Base-by-base conservation (phyloP, 2,797 vertebrate species). In the Geotria australis region DNA sequence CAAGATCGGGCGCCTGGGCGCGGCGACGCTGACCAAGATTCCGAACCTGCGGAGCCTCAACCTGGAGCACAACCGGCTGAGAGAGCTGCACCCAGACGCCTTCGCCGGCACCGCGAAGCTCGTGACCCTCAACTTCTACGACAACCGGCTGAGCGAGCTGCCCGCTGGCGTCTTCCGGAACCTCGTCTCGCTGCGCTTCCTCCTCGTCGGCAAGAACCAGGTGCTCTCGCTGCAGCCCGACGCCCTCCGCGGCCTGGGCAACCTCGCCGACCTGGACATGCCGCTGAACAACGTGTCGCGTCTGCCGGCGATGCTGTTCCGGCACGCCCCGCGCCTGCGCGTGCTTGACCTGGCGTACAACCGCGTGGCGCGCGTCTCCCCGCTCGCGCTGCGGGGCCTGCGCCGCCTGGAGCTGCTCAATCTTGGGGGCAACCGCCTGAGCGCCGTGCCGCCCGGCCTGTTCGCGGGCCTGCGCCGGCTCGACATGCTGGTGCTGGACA, bases 401-500 rank as follows among this genome's bases (percentile, higher is more conserved):
- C 61, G 61, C 49, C 66, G 72, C 60, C 68, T 79, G 47, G 64
- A 76, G 63, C 75, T 77, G 61, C 75, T 77, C 59, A 78, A 77
- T 64, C 60, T 78, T 57, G 73, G 76, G 64, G 76, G 73, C 56
- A 79, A 77, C 67, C 71, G 57, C 3, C 59, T 78, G 59, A 75
- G 68, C 63, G 68, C 56, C 3, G 8, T 77, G 56, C 67, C 70
- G 38, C 57, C 59, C 58, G 68, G 70, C 58, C 61, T 58, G 1
- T 74, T 78, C 59, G 64, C 57, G n/a, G 64, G 70, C 0, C 58
- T 77, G 56, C 58, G 8, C 12, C 66, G 70, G 45, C 68, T 77
- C 62, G 72, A 77, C 66, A 76, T 75, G 70, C 53, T 78, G 61
- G 73, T 79, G 59, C 63, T 78, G 5, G 77, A 79, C 63, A 74